Percentiles rank a stretch among this genome's conserved stretches.
Evolutionary conservation across 92 coral and sea anemone species (phyloP).

Genomic region (Phymanthus crucifer): DNA sequence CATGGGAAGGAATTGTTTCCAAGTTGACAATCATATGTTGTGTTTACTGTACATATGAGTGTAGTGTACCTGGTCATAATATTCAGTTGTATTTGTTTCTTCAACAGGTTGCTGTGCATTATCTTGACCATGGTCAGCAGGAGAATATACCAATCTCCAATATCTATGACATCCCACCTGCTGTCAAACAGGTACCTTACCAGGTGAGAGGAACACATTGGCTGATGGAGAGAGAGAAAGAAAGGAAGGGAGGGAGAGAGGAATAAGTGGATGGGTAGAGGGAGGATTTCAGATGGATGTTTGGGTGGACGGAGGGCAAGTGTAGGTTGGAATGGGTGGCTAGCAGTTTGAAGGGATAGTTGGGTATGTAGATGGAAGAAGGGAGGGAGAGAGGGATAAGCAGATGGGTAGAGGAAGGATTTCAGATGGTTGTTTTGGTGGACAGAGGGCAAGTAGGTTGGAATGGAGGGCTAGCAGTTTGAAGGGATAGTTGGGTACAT

Average conservation of each 20-base stretch:
- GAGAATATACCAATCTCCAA: constrained; percentile 19
- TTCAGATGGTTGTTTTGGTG: too few species aligned
- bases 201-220: neutral
- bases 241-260: neutral
- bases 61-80: too few species aligned
- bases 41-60: neutral
- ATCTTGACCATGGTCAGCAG: constrained; percentile 43
- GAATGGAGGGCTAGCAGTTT: neutral
- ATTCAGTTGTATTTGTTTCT: neutral
- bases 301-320: too few species aligned
- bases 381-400: neutral
- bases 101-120: constrained; percentile 30
- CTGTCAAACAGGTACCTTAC: constrained; percentile 12
- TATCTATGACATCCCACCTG: constrained; percentile 27
- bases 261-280: neutral
- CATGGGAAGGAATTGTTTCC: too few species aligned
- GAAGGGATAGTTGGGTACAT: neutral
- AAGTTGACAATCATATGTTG: neutral
- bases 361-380: neutral
- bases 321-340: neutral
- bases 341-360: too few species aligned
- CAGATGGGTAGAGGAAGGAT: neutral
- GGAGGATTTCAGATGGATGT: neutral
- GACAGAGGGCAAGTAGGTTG: neutral
- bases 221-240: neutral